phyloP scores from a whole-genome alignment of 2,797 vertebrate species.

The Sebastes minor region DNA sequence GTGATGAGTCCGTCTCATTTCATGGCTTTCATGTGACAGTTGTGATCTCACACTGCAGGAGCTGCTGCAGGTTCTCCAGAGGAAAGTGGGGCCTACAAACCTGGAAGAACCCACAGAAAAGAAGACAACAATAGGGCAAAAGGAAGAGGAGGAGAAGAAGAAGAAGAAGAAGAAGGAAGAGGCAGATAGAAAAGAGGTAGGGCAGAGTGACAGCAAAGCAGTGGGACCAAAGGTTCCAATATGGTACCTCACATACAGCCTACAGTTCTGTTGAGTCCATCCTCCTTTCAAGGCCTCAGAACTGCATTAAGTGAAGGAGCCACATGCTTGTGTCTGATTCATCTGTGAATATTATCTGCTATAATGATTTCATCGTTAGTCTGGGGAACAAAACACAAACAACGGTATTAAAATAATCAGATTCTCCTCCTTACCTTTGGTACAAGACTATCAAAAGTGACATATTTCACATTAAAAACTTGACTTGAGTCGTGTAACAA shows the following conservation, averaged over 20 bases:
- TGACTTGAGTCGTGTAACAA: neutral
- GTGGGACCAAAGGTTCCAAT: neutral
- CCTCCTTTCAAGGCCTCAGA: too few species aligned
- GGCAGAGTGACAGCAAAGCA: neutral
- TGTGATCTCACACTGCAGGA: conserved; percentile 28
- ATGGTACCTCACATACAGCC: neutral
- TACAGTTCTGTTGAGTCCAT: too few species aligned
- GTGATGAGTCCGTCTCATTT: neutral
- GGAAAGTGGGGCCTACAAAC: conserved; percentile 1
- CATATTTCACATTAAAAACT: neutral
- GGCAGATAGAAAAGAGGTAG: conserved; percentile 30
- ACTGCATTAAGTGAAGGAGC: too few species aligned
- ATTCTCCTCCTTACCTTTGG: neutral
- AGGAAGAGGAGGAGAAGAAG: conserved; percentile 1
- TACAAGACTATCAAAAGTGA: neutral
- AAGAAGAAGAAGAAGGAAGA: conserved; percentile 17
- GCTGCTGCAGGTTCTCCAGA: conserved; percentile 43
- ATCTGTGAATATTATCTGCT: too few species aligned
- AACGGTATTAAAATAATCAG: neutral
- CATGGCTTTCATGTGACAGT: neutral
- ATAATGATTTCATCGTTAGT: too few species aligned
- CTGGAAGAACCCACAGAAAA: neutral
- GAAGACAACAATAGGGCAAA: neutral
- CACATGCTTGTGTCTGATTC: too few species aligned
- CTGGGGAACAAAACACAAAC: too few species aligned